Percentiles rank a stretch among this genome's conserved stretches.
phyloP scores from a whole-genome alignment of 2,113 vertebrate species.

The Manacus vitellinus region DNA sequence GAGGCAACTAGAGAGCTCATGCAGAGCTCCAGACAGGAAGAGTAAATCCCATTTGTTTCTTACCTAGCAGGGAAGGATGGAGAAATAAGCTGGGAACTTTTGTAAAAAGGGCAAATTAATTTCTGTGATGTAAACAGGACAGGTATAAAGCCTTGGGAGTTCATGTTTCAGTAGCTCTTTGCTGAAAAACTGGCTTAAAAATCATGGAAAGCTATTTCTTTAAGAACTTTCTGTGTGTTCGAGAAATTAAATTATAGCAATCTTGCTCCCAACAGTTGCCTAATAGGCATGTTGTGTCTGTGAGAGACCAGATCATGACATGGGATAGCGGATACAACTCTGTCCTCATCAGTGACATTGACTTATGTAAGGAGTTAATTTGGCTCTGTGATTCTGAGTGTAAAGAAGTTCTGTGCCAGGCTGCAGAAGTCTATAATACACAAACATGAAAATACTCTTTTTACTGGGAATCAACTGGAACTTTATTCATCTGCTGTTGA shows the following conservation, averaged over 20 bases:
- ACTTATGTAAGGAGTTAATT: neutral
- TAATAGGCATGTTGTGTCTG: neutral
- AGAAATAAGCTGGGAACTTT: neutral
- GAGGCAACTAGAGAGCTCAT: neutral
- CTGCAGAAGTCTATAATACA: neutral
- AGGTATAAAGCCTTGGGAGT: neutral
- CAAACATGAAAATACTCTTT: neutral
- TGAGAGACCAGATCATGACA: neutral
- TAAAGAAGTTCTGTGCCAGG: neutral
- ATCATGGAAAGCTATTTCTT: fast-evolving
- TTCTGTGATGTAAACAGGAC: neutral
- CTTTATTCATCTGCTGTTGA: neutral
- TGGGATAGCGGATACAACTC: fast-evolving
- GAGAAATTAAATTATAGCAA: neutral
- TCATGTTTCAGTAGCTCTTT: neutral
- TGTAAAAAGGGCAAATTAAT: neutral
- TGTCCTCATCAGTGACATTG: neutral
- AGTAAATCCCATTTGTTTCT: neutral
- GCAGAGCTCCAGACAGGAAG: neutral
- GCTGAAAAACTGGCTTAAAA: neutral
- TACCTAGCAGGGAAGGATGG: neutral
- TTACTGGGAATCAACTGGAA: neutral
- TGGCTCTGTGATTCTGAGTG: neutral
- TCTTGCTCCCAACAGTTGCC: neutral
- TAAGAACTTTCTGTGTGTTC: neutral